Percentiles rank a stretch among this genome's conserved stretches.
Evolutionary conservation across 2,888 invertebrate species (phyloP).

Genomic region (Polyommatus iphigenia): DNA sequence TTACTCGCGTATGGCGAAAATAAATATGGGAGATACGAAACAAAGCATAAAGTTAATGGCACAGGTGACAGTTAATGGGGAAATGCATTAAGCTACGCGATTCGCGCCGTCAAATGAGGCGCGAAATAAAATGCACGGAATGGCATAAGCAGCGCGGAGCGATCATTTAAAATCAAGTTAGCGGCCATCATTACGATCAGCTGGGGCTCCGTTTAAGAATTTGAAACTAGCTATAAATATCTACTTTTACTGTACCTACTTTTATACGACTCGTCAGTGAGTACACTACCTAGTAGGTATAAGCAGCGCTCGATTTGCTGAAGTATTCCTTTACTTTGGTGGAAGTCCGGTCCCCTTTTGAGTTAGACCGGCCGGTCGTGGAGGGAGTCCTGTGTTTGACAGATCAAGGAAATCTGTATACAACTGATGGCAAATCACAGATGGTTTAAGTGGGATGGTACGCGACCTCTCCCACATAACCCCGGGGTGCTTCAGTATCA

Average conservation of each 20-base stretch:
- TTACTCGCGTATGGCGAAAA: not conserved
- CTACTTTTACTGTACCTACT: not conserved
- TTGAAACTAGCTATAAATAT: not conserved
- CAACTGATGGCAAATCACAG: too few species aligned
- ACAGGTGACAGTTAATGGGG: conserved; percentile 64
- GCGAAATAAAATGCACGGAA: conserved; percentile 67
- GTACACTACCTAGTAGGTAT: too few species aligned
- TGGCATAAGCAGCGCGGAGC: conserved; percentile 44
- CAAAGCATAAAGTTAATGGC: conserved; percentile 48
- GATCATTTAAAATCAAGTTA: conserved; percentile 25
- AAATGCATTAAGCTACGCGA: conserved; percentile 65
- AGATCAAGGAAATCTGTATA: too few species aligned
- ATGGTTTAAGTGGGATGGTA: too few species aligned
- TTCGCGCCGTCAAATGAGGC: conserved; percentile 48
- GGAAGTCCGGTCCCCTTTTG: too few species aligned
- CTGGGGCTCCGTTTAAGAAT: not conserved
- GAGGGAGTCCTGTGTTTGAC: too few species aligned
- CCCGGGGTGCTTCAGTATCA: too few species aligned
- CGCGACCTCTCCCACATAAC: too few species aligned
- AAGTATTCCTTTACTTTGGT: too few species aligned
- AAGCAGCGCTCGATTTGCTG: too few species aligned
- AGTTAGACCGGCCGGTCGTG: too few species aligned
- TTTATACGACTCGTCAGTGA: not conserved
- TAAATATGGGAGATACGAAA: conserved; percentile 24
- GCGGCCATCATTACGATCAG: not conserved